Evolutionary conservation across 1,140 invertebrate species (phyloP).

Genomic region (Drosophila truncata): DNA sequence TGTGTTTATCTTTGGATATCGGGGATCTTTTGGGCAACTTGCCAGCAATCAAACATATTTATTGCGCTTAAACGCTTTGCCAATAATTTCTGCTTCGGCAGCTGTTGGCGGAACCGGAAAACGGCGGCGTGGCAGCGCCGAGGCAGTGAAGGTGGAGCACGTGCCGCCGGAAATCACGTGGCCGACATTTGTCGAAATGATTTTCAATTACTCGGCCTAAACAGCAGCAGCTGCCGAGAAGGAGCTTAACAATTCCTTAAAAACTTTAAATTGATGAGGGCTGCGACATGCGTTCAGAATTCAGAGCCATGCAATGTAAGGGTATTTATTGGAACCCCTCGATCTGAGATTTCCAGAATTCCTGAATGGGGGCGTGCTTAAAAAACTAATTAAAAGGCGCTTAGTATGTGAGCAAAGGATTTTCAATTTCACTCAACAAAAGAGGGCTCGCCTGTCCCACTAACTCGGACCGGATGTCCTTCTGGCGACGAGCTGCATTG

Average conservation of each 20-base stretch:
- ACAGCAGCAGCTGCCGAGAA: conserved; percentile 28
- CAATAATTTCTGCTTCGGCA: conserved; percentile 76
- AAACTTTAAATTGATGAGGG: conserved; percentile 31
- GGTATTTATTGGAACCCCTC: conserved; percentile 12
- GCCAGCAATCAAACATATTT: conserved; percentile 80
- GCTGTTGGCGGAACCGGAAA: conserved; percentile 29
- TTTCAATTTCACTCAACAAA: conserved; percentile 36
- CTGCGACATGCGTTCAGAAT: conserved; percentile 3
- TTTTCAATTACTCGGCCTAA: conserved; percentile 68
- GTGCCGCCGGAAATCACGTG: conserved; percentile 77
- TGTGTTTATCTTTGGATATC: conserved; percentile 24
- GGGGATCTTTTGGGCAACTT: conserved; percentile 51
- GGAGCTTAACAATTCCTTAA: conserved; percentile 3
- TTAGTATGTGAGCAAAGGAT: conserved; percentile 40
- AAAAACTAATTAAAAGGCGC: conserved; percentile 62
- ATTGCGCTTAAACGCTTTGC: conserved; percentile 79
- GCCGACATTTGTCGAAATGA: conserved; percentile 74
- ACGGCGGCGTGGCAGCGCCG: background rate
- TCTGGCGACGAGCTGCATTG: conserved; percentile 15
- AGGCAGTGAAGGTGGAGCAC: conserved; percentile 51
- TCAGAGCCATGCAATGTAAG: background rate
- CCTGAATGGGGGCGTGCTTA: background rate
- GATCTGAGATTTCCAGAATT: conserved; percentile 17
- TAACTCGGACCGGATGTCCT: background rate
- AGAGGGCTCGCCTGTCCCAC: conserved; percentile 18